Percentiles rank a stretch among this genome's conserved stretches.
phyloP scores from a whole-genome alignment of 2,797 vertebrate species.

The Podargus strigoides region DNA sequence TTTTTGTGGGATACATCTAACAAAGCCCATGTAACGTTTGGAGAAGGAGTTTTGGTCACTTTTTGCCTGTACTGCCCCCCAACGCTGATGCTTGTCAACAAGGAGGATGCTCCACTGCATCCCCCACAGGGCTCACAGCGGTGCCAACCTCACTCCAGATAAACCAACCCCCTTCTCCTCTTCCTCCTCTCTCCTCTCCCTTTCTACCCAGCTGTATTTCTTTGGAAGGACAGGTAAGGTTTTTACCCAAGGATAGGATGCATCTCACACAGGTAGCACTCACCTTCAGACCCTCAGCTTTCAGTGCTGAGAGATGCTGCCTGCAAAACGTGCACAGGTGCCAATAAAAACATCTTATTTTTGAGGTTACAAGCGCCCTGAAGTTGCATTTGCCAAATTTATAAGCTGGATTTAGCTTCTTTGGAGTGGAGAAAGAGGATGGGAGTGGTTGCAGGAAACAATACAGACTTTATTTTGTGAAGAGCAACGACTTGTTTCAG shows the following conservation, averaged over 20 bases:
- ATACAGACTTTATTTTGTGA: not conserved
- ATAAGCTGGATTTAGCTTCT: not conserved
- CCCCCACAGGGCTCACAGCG: fast-evolving
- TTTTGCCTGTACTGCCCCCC: not conserved
- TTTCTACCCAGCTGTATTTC: not conserved
- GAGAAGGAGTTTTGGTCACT: not conserved
- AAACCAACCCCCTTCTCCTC: not conserved
- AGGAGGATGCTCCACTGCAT: not conserved
- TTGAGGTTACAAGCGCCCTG: not conserved
- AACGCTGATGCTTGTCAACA: fast-evolving
- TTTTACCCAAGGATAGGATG: not conserved
- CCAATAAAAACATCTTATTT: not conserved
- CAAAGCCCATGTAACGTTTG: not conserved
- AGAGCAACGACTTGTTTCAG: not conserved
- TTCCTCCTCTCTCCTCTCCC: not conserved
- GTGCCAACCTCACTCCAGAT: not conserved
- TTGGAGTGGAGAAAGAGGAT: not conserved
- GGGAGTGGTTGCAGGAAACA: not conserved
- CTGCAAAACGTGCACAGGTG: not conserved
- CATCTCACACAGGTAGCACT: not conserved
- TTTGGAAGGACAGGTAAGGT: not conserved
- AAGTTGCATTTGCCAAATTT: not conserved
- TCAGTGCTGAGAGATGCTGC: not conserved
- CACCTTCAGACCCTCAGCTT: not conserved
- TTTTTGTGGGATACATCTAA: not conserved